Evolutionary conservation across 2,113 vertebrate species (phyloP).

Genomic region (Boleophthalmus pectinirostris): DNA sequence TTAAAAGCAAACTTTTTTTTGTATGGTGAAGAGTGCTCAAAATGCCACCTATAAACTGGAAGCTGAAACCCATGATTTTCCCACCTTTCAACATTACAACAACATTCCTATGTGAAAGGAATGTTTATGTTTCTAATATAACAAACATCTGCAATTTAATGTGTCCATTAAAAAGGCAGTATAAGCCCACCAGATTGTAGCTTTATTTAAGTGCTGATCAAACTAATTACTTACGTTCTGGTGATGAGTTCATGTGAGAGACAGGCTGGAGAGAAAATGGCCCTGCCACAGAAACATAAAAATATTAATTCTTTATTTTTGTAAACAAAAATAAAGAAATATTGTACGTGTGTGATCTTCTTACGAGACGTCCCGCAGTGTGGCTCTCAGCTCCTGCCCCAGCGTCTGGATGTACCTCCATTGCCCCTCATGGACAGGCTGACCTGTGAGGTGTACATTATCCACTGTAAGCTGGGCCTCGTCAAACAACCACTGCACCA

Average conservation of each 20-base stretch:
- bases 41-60: no score
- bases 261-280: slow-evolving; percentile 93
- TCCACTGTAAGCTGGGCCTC: slow-evolving; percentile 92
- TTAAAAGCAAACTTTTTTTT: no score
- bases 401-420: slow-evolving; percentile 94
- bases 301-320: neutral
- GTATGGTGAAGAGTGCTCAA: no score
- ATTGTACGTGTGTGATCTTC: slow-evolving; percentile 26
- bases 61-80: no score
- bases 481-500: slow-evolving; percentile 96
- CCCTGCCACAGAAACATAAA: slow-evolving; percentile 72
- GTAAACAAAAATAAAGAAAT: rapidly evolving
- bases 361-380: slow-evolving; percentile 89
- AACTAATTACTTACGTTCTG: slow-evolving; percentile 80
- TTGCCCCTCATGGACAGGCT: slow-evolving; percentile 89
- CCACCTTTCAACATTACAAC: no score
- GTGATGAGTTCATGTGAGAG: slow-evolving; percentile 93
- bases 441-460: slow-evolving; percentile 90
- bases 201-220: neutral
- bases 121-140: no score
- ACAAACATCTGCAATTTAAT: no score
- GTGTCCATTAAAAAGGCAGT: neutral
- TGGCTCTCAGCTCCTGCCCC: slow-evolving; percentile 87
- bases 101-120: neutral
- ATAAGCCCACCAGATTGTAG: neutral